Conservation (phyloP, 2,797 vertebrate species). For the Distichodus sexfasciatus region DNA sequence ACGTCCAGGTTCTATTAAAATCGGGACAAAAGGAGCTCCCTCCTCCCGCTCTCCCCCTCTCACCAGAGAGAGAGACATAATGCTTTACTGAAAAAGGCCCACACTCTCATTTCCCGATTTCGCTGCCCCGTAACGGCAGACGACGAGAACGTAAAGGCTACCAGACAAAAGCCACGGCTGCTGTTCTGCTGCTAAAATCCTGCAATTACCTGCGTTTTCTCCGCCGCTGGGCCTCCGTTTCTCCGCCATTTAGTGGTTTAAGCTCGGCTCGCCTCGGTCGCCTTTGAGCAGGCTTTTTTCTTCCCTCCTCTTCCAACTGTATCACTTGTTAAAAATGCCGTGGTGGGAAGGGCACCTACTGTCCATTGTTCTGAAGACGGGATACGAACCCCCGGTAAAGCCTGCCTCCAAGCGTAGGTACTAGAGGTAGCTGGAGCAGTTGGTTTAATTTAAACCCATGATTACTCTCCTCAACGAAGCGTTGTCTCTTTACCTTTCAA, state of each 20-base stretch:
- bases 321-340: too few species aligned
- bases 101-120: slow-evolving; percentile 35
- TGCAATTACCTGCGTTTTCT: slow-evolving; percentile 33
- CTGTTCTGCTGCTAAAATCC: slow-evolving; percentile 19
- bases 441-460: too few species aligned
- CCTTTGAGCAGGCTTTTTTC: not conserved
- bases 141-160: slow-evolving; percentile 20
- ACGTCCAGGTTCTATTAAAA: slow-evolving; percentile 18
- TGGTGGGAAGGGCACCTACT: too few species aligned
- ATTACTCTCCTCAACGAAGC: too few species aligned
- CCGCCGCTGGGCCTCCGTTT: slow-evolving; percentile 20
- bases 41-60: not conserved
- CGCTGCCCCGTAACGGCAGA: not conserved
- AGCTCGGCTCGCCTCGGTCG: slow-evolving; percentile 5
- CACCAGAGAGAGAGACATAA: slow-evolving; percentile 9
- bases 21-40: slow-evolving; percentile 29
- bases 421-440: too few species aligned
- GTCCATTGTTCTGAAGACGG: too few species aligned
- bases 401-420: too few species aligned
- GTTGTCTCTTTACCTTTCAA: too few species aligned
- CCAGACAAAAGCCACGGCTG: slow-evolving; percentile 26
- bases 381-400: too few species aligned
- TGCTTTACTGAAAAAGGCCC: slow-evolving; percentile 7
- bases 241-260: slow-evolving; percentile 22
- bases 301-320: too few species aligned